Percentiles rank a stretch among this genome's conserved stretches.
Conservation (phyloP, 2,888 invertebrate species). For the Nomada flava region DNA sequence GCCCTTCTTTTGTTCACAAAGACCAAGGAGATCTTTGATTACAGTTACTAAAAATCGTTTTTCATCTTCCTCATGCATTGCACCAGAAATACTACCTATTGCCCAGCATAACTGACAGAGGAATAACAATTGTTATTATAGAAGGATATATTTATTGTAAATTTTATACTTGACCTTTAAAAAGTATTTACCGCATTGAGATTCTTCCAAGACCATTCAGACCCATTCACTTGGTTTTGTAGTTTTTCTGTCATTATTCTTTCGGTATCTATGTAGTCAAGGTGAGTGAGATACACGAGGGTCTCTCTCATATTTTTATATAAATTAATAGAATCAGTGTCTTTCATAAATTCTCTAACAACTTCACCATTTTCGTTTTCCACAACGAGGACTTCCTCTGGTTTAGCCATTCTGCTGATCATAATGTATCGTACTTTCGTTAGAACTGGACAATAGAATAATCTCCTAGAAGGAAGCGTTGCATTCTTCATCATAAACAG, state of each 20-base stretch:
- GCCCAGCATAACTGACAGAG: conserved; percentile 95
- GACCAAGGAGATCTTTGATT: conserved; percentile 97
- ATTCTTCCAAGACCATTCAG: conserved; percentile 99
- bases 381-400: conserved; percentile 99
- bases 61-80: conserved; percentile 99
- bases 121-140: conserved; percentile 23
- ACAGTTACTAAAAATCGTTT: conserved; percentile 99
- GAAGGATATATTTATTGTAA: not conserved
- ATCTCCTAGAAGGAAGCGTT: conserved; percentile 86
- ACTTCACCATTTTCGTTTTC: conserved; percentile 99
- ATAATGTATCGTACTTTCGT: conserved; percentile 97
- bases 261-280: conserved; percentile 99
- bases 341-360: conserved; percentile 99
- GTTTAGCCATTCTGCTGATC: conserved; percentile 99
- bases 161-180: not conserved
- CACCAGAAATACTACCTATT: conserved; percentile 99
- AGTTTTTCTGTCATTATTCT: conserved; percentile 99
- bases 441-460: conserved; percentile 92
- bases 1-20: conserved; percentile 99
- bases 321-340: conserved; percentile 99
- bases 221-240: conserved; percentile 98
- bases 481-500: conserved; percentile 80
- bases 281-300: conserved; percentile 98
- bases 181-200: conserved; percentile 91
- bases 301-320: conserved; percentile 99